Base-by-base conservation (phyloP, 2,888 invertebrate genomes). In the Athripsodes cinereus region DNA sequence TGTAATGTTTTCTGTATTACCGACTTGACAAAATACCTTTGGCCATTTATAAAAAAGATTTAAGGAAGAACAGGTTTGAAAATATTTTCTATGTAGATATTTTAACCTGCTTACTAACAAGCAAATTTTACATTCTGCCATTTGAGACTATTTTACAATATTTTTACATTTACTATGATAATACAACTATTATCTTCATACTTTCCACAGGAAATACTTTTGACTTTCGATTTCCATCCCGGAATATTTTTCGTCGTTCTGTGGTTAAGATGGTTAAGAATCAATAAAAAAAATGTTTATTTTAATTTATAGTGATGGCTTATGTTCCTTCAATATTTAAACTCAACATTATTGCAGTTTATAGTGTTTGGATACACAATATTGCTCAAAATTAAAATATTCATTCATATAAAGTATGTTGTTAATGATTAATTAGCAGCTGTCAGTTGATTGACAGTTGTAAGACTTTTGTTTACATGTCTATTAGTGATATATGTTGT, bases 361-460 rank as follows among this genome's bases (percentile, higher is more conserved):
- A 8, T 16, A n/a, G 16, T 16, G 8, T 46, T 18, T 46, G n/a
- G n/a, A 46, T 44, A 26, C 40, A 44, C 11, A 16, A 44, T 46
- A 20, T 54, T 54, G 31, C 31, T 26, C 19, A 31, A 26, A 31
- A 50, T 52, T n/a, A 46, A 11, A 20, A 53, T 22, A 49, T 44
- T 58, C 19, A 35, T 50, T 46, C 21, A 8, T 20, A n/a, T 19
- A 46, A 47, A 47, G 19, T 47, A 21, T 20, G 19, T 47, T 21
- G 8, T 21, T 20, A 40, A 40, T 59, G 59, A 59, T 56, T 63
- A 63, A 63, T 63, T 63, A 63, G 55, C 57, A 59, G 21, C 61
- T 63, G 63, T 63, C 63, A 63, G 54, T 40, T 61, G 63, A 63
- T 61, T 63, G 61, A 63, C 61, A 61, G 59, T 59, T 61, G 20